Evolutionary conservation across 2,113 vertebrate species (phyloP).

Genomic region (Chrysochloris asiatica): DNA sequence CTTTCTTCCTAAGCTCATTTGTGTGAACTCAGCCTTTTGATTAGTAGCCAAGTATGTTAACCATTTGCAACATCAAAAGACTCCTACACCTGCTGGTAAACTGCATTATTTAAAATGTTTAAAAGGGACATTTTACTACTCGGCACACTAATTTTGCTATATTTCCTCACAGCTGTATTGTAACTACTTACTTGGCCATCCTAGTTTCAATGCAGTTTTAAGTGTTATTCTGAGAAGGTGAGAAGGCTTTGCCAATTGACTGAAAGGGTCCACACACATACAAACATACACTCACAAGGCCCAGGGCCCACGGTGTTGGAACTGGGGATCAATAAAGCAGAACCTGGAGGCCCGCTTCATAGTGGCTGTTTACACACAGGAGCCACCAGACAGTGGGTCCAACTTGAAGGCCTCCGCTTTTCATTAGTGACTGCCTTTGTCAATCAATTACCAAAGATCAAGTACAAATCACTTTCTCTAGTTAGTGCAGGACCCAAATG

Average conservation of each 20-base stretch:
- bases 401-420: accelerated
- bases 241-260: neutral
- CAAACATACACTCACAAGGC: too few relatives aligned
- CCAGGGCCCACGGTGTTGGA: too few relatives aligned
- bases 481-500: too few relatives aligned
- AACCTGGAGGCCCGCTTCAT: neutral
- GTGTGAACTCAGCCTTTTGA: neutral
- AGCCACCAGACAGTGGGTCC: too few relatives aligned
- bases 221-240: neutral
- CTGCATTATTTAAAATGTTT: neutral
- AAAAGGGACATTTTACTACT: neutral
- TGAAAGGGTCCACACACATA: too few relatives aligned
- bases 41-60: neutral
- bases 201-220: too few relatives aligned
- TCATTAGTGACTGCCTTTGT: accelerated
- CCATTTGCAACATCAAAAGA: too few relatives aligned
- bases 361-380: accelerated
- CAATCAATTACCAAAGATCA: neutral
- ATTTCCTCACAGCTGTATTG: neutral
- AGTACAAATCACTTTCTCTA: too few relatives aligned
- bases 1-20: neutral
- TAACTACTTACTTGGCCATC: neutral
- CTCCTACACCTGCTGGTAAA: neutral
- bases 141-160: neutral
- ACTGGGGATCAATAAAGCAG: too few relatives aligned